Conservation (phyloP, 2,888 invertebrate species). For the Thecophora atra region DNA sequence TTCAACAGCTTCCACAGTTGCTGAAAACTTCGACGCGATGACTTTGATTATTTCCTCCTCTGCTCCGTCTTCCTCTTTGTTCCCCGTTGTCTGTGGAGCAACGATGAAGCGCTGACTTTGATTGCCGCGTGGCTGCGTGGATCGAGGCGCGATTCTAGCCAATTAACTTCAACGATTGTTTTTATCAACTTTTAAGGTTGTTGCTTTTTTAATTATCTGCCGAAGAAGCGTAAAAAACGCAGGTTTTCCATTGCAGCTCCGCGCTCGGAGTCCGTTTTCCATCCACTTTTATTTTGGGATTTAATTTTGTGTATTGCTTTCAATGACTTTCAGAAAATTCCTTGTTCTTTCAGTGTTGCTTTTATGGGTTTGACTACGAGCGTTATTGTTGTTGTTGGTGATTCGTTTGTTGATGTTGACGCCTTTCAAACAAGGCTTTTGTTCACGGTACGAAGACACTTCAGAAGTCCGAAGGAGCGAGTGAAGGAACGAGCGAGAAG, state of each 20-base stretch:
- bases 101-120: background rate
- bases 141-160: background rate
- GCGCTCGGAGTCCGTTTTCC: background rate
- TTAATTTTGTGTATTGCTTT: slow-evolving; percentile 15
- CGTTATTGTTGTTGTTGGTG: slow-evolving; percentile 19
- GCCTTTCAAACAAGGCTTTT: slow-evolving; percentile 20
- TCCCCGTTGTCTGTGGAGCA: background rate
- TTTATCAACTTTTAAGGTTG: slow-evolving; percentile 22
- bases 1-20: background rate
- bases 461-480: too few species aligned
- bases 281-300: background rate
- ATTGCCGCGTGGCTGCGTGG: background rate
- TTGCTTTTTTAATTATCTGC: background rate
- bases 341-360: background rate
- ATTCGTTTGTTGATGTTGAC: slow-evolving; percentile 14
- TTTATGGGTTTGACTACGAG: background rate
- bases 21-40: slow-evolving; percentile 15
- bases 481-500: slow-evolving; percentile 2
- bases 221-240: too few species aligned
- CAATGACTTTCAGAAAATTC: slow-evolving; percentile 41
- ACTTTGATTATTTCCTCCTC: slow-evolving; percentile 25
- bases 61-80: background rate
- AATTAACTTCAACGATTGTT: slow-evolving; percentile 35
- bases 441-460: slow-evolving; percentile 1
- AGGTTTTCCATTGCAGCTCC: slow-evolving; percentile 15